These are phyloP conservation scores for Sebastes iracundus DNA, from an alignment of 2,797 vertebrate genomes.

Conservation along the genomic window DNA sequence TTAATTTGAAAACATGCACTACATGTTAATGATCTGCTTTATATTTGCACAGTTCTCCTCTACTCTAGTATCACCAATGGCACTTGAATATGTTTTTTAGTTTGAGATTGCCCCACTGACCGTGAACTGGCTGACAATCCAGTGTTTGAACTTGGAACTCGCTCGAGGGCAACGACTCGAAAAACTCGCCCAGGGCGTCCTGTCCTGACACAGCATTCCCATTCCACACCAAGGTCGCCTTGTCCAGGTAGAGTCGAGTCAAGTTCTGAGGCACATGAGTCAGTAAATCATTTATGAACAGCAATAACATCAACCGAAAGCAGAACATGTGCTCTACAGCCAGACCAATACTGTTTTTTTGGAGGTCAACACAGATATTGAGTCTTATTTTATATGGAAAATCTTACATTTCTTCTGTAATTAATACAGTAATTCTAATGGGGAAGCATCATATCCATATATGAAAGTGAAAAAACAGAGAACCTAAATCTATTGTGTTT, in stretches of 20 bases:
- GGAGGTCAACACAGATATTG: background rate
- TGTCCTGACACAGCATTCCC: slow-evolving; percentile 93
- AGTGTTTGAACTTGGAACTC: slow-evolving; percentile 93
- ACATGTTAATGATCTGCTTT: background rate
- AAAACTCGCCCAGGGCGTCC: slow-evolving; percentile 91
- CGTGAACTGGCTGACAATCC: slow-evolving; percentile 97
- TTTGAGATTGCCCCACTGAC: slow-evolving; percentile 61
- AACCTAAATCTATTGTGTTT: too few species aligned
- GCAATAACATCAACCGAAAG: background rate
- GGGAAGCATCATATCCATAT: too few species aligned
- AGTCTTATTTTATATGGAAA: background rate
- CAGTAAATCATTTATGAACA: background rate
- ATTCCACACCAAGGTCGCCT: slow-evolving; percentile 96
- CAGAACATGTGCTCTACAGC: background rate
- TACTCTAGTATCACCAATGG: background rate
- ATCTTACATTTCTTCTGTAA: background rate
- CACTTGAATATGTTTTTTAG: background rate
- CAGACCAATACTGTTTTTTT: background rate
- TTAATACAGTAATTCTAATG: too few species aligned
- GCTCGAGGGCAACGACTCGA: slow-evolving; percentile 95
- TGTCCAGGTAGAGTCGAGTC: slow-evolving; percentile 93
- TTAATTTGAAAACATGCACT: background rate
- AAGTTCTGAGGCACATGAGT: slow-evolving; percentile 80
- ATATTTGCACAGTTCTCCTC: background rate
- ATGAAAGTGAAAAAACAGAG: too few species aligned